Conservation (phyloP, 92 coral and sea anemone genomes). For the Phenganax marumi region DNA sequence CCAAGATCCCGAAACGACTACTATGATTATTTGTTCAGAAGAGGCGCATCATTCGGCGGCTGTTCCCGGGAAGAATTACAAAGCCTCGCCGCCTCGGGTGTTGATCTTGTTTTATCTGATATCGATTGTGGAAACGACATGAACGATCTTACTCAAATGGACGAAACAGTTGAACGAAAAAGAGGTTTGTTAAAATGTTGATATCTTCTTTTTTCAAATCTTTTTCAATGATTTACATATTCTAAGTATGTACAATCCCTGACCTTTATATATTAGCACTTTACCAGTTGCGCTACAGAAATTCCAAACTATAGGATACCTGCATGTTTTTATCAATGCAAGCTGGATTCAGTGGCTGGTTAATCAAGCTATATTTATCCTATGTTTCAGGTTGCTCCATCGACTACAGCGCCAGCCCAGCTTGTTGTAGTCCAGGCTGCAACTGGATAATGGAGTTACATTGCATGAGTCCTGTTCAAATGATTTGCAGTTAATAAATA, state of each 20-base stretch:
- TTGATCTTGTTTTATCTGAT: neutral
- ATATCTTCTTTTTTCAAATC: neutral
- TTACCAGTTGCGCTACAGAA: no score
- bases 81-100: slow-evolving; percentile 1
- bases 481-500: slow-evolving; percentile 28
- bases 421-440: slow-evolving; percentile 30
- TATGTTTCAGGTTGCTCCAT: slow-evolving; percentile 11
- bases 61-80: slow-evolving; percentile 14
- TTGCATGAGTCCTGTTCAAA: slow-evolving; percentile 33
- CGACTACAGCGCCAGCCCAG: slow-evolving; percentile 9
- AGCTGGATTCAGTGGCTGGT: neutral
- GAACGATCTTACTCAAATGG: neutral
- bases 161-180: neutral
- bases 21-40: slow-evolving; percentile 33
- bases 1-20: slow-evolving; percentile 8
- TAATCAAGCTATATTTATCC: neutral
- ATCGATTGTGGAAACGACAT: neutral
- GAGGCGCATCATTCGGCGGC: slow-evolving; percentile 6
- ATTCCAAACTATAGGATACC: no score
- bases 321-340: neutral
- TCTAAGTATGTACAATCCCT: no score
- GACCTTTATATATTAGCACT: no score
- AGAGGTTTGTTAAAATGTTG: neutral
- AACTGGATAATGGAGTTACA: slow-evolving; percentile 37
- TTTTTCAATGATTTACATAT: no score